These are phyloP conservation scores for Hofmannophila pseudospretella DNA, from an alignment of 2,888 invertebrate genomes.

Conservation along the genomic window DNA sequence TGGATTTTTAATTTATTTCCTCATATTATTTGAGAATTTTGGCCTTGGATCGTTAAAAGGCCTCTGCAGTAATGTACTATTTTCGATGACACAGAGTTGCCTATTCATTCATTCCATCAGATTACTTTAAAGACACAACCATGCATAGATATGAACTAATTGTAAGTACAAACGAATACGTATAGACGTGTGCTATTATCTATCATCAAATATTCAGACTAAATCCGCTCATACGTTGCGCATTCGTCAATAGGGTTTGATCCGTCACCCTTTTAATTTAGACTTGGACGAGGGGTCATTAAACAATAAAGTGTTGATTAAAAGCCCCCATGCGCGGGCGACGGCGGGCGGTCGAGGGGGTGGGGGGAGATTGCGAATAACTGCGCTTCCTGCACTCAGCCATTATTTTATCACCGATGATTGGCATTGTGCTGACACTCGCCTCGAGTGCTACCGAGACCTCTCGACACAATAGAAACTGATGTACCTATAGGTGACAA, in stretches of 20 bases:
- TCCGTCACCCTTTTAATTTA: slow-evolving; percentile 78
- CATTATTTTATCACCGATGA: slow-evolving; percentile 76
- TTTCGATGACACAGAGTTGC: too few relatives aligned
- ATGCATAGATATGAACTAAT: neutral
- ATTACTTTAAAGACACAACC: too few relatives aligned
- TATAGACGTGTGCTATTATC: slow-evolving; percentile 36
- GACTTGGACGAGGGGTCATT: slow-evolving; percentile 74
- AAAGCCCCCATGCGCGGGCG: slow-evolving; percentile 74
- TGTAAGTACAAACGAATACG: neutral
- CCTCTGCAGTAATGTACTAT: too few relatives aligned
- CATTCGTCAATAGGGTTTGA: slow-evolving; percentile 73
- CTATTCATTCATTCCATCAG: too few relatives aligned
- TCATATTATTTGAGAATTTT: too few relatives aligned
- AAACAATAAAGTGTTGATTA: slow-evolving; percentile 79
- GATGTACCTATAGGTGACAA: too few relatives aligned
- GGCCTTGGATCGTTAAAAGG: too few relatives aligned
- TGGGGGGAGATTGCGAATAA: slow-evolving; percentile 57
- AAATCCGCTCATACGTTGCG: slow-evolving; percentile 66
- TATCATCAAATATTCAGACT: slow-evolving; percentile 62
- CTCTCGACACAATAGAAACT: slow-evolving; percentile 10
- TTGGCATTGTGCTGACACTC: slow-evolving; percentile 53
- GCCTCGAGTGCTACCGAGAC: slow-evolving; percentile 25
- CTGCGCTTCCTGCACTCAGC: slow-evolving; percentile 66
- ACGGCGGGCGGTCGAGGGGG: slow-evolving; percentile 25
- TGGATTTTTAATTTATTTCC: too few relatives aligned